phyloP scores from a whole-genome alignment of 2,113 vertebrate species.

The Piprites chloris region DNA sequence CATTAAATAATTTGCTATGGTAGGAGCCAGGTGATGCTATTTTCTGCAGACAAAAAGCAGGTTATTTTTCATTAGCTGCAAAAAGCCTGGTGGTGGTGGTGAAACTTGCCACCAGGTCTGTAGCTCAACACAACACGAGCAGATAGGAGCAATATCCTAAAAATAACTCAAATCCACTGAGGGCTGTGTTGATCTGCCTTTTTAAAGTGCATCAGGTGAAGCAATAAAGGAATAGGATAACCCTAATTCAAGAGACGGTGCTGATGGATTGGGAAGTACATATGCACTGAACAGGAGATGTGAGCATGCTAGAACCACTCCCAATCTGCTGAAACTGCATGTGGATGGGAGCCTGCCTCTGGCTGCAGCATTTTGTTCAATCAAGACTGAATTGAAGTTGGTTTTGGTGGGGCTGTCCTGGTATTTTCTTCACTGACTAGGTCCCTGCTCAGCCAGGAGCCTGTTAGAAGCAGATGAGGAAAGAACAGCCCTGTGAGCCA shows the following conservation, averaged over 20 bases:
- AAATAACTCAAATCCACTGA: neutral
- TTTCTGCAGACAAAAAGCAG: conserved; percentile 13
- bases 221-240: neutral
- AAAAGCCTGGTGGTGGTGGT: neutral
- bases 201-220: neutral
- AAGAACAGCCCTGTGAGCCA: neutral
- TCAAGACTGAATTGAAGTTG: neutral
- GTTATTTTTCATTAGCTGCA: conserved; percentile 10
- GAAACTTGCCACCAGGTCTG: neutral
- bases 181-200: neutral
- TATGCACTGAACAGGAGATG: accelerated
- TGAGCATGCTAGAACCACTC: neutral
- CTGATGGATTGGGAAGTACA: accelerated
- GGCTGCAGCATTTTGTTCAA: neutral
- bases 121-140: accelerated
- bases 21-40: neutral
- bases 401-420: neutral
- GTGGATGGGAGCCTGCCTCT: neutral
- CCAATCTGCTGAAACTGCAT: accelerated
- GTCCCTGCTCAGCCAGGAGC: neutral
- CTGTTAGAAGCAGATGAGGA: neutral
- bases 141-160: neutral
- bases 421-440: neutral
- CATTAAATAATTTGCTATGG: neutral
- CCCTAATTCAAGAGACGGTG: neutral